Evolutionary conservation across 2,797 vertebrate species (phyloP).

Genomic region (Mallotus villosus): DNA sequence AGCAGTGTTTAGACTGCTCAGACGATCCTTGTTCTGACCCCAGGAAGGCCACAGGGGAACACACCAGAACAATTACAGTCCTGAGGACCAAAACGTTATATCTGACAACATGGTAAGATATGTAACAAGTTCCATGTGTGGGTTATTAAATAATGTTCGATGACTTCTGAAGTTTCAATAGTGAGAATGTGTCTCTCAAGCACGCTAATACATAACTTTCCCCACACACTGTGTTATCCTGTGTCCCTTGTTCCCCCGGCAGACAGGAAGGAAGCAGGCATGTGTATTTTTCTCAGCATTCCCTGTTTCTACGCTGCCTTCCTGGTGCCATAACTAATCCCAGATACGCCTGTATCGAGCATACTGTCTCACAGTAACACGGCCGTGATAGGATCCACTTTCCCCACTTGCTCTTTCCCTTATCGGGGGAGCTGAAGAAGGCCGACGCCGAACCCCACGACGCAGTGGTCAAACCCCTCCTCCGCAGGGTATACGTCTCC

Average conservation of each 20-base stretch:
- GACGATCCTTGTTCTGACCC: conserved; percentile 40
- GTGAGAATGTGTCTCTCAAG: neutral
- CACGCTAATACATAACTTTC: conserved; percentile 11
- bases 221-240: conserved; percentile 48
- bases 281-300: conserved; percentile 61
- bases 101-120: conserved; percentile 1
- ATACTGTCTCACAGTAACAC: neutral
- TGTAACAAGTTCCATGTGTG: neutral
- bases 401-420: conserved; percentile 24
- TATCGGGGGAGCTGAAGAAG: conserved; percentile 28
- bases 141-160: neutral
- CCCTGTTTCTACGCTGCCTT: conserved; percentile 46
- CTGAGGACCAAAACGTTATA: conserved; percentile 2
- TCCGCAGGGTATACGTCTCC: neutral
- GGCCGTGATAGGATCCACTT: conserved; percentile 16
- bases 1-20: conserved; percentile 57
- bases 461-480: neutral
- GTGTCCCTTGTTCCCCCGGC: conserved; percentile 49
- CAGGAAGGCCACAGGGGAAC: conserved; percentile 20
- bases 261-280: conserved; percentile 54
- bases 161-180: neutral
- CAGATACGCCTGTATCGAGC: conserved; percentile 26
- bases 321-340: conserved; percentile 54
- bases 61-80: conserved; percentile 3
- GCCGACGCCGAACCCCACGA: neutral